Base-by-base conservation (phyloP, 2,797 vertebrate genomes). In the Carduelis carduelis region DNA sequence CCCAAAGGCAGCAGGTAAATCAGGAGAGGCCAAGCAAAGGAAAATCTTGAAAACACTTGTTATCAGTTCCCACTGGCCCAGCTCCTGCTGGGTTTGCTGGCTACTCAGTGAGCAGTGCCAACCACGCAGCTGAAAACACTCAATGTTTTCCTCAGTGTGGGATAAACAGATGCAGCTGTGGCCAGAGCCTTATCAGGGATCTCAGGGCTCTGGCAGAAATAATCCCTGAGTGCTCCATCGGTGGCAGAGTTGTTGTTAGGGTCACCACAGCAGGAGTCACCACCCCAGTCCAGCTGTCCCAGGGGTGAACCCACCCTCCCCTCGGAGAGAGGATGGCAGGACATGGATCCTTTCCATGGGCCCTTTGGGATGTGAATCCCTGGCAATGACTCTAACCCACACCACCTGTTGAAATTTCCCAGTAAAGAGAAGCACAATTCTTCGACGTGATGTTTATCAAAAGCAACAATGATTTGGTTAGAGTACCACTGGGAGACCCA, bases 221-320 rank as follows among this genome's bases (percentile, higher is more conserved):
- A 32, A 77, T 41, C 5, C 2, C 28, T 6, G 11, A 32, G 30
- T 6, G 18, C 46, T 17, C 5, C 2, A 3, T 14, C 0, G 1
- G 30, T 12, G 8, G 37, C 11, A 4, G 17, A 35, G 30, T 24
- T 60, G 49, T n/a, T 74, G 15, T 27, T 6, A 12, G 43, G 41
- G 24, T 34, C 43, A 50, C 47, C 50, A 37, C 4, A 13, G 2
- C 1, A 3, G 30, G 41, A 44, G 14, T 43, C 16, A 16, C 13
- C 2, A 8, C 7, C 17, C 7, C 0, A 0, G 3, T 57, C 10
- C 57, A 28, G n/a, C 53, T 2, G 18, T 22, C 23, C 37, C 4
- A 2, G 1, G 3, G 63, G 55, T 12, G 8, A 34, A 18, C 39
- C 39, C 39, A 41, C 27, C n/a, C 13, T 34, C 1, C 0, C 19